Percentiles rank a stretch among this genome's conserved stretches.
Conservation (phyloP, 2,888 invertebrate genomes). For the Acleris emargana region DNA sequence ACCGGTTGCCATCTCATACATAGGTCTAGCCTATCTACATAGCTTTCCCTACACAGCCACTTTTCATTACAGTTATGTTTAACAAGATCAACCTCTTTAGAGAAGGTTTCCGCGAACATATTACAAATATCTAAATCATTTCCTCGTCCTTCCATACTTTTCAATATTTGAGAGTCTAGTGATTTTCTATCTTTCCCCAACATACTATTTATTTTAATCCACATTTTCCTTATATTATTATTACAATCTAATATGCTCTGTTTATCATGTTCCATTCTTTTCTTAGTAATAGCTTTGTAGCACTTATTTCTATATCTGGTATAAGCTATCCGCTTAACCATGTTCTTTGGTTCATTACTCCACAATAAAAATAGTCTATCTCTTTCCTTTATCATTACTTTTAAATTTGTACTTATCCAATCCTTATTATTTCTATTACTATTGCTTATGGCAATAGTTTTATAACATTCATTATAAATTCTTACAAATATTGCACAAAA, state of each 20-base stretch:
- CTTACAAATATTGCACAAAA: neutral
- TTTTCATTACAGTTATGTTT: neutral
- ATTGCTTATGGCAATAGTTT: neutral
- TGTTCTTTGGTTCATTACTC: constrained; percentile 38
- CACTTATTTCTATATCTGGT: constrained; percentile 38
- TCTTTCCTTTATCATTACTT: neutral
- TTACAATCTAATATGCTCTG: neutral
- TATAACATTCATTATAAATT: constrained; percentile 1
- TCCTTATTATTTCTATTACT: neutral
- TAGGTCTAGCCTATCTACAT: neutral
- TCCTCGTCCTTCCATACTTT: neutral
- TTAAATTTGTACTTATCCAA: neutral
- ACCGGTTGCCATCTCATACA: constrained; percentile 6
- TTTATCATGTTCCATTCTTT: neutral
- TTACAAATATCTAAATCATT: neutral
- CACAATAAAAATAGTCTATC: constrained; percentile 24
- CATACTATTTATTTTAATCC: too few species aligned
- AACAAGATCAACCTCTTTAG: neutral
- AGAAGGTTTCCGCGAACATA: neutral
- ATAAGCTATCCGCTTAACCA: constrained; percentile 37
- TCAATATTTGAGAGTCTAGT: neutral
- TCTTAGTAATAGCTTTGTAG: neutral
- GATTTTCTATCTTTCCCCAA: neutral
- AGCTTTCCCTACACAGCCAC: neutral
- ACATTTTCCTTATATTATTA: neutral